A percentile compares a stretch with the other conserved stretches of the same genome.
These are phyloP conservation scores for Drosophila pruinosa DNA, from an alignment of 1,140 invertebrate species.

Conservation along the genomic window DNA sequence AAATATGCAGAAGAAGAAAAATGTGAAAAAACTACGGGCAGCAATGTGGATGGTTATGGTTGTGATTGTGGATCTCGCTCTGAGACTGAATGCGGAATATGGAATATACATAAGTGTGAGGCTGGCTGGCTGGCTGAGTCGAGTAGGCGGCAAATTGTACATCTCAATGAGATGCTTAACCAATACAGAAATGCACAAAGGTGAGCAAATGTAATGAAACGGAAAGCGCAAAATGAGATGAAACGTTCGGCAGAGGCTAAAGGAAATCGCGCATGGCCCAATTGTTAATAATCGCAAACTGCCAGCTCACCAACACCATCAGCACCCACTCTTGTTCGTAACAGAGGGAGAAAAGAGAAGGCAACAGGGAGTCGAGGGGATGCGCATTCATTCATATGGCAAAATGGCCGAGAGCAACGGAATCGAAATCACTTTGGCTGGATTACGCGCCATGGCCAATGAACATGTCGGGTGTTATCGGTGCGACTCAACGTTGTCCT, in stretches of 20 bases:
- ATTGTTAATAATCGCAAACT: conserved; percentile 64
- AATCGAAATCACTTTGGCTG: conserved; percentile 73
- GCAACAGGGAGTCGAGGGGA: too few relatives aligned
- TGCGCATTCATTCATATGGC: conserved; percentile 47
- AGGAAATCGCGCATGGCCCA: conserved; percentile 52
- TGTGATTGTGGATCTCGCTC: neutral
- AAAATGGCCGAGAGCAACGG: conserved; percentile 61
- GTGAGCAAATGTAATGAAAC: conserved; percentile 55
- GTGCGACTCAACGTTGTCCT: conserved; percentile 13
- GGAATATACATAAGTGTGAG: too few relatives aligned
- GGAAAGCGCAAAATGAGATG: conserved; percentile 42
- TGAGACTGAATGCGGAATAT: neutral
- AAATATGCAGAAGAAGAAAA: conserved; percentile 13
- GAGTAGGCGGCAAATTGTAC: conserved; percentile 7
- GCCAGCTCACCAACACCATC: neutral
- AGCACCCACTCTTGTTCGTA: too few relatives aligned
- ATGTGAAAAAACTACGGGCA: neutral
- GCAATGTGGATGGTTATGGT: too few relatives aligned
- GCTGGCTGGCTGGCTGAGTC: neutral
- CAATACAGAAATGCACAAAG: conserved; percentile 25
- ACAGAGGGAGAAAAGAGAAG: neutral
- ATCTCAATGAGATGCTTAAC: conserved; percentile 30
- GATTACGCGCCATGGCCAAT: conserved; percentile 62
- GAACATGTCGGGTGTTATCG: conserved; percentile 67
- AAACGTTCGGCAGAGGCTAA: conserved; percentile 2